These are phyloP conservation scores for Dufourea novaeangliae DNA, from an alignment of 1,140 invertebrate genomes.

Conservation along the genomic window DNA sequence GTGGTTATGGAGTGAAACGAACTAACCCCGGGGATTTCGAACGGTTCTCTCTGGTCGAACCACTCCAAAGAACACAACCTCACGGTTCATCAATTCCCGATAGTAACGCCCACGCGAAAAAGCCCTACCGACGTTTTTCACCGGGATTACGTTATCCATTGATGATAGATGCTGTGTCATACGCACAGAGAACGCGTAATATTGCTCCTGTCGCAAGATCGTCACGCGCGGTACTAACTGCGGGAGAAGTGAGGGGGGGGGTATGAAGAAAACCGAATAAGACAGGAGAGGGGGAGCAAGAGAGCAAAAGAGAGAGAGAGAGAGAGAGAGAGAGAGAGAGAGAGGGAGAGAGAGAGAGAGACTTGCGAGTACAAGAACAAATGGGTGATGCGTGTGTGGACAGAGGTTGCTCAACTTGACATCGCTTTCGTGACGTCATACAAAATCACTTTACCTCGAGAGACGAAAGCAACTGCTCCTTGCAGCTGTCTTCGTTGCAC, in stretches of 20 bases:
- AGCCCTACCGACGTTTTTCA: neutral
- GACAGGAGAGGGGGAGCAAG: neutral
- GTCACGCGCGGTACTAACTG: conserved; percentile 21
- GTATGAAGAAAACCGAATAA: neutral
- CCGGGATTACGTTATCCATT: conserved; percentile 31
- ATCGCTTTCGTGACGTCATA: conserved; percentile 61
- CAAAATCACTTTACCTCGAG: conserved; percentile 66
- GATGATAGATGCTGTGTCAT: conserved; percentile 19
- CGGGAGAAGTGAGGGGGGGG: neutral
- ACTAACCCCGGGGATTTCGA: neutral
- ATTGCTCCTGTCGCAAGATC: conserved; percentile 33
- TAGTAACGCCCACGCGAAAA: conserved; percentile 34
- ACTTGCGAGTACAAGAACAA: conserved; percentile 21
- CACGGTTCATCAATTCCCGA: conserved; percentile 13
- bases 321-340: neutral
- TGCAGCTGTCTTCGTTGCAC: neutral
- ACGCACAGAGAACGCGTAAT: conserved; percentile 13
- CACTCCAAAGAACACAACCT: neutral
- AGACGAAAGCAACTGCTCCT: conserved; percentile 43
- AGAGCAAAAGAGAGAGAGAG: neutral
- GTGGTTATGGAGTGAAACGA: neutral
- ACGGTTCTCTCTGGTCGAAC: neutral
- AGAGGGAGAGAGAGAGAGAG: neutral
- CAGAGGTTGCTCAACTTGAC: conserved; percentile 70
- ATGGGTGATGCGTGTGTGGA: conserved; percentile 42